phyloP scores from a whole-genome alignment of 92 coral and sea anemone species.

The Umimayanthus kanabou region DNA sequence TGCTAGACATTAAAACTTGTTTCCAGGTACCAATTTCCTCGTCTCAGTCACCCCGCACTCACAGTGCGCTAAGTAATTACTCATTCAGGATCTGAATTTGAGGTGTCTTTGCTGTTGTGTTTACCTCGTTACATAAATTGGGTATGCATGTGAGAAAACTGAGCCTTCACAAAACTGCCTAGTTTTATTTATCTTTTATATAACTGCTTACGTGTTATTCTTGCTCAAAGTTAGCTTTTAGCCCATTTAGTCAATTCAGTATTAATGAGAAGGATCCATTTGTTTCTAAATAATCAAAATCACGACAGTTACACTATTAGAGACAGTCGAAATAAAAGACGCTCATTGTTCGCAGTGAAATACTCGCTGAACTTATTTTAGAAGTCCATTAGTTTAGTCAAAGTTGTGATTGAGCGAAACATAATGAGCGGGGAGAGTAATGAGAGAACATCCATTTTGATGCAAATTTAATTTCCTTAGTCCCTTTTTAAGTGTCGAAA shows the following conservation, averaged over 20 bases:
- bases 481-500: conserved; percentile 63
- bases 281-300: conserved; percentile 49
- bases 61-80: conserved; percentile 20
- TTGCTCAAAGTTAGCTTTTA: conserved; percentile 42
- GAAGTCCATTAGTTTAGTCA: conserved; percentile 66
- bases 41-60: conserved; percentile 1
- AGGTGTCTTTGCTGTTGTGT: conserved; percentile 25
- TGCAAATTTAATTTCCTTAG: conserved; percentile 83
- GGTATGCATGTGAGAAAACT: conserved; percentile 15
- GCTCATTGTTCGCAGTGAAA: conserved; percentile 50
- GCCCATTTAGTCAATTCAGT: conserved; percentile 56
- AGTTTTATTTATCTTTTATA: conserved; percentile 60
- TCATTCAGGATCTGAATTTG: conserved; percentile 12
- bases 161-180: conserved; percentile 45
- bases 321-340: conserved; percentile 54
- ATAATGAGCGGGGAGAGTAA: conserved; percentile 74
- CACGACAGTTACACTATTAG: conserved; percentile 64
- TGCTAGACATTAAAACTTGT: conserved; percentile 23
- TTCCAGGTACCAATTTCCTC: conserved; percentile 41
- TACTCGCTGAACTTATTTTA: conserved; percentile 54
- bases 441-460: conserved; percentile 65
- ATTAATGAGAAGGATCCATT: conserved; percentile 68
- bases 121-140: conserved; percentile 28
- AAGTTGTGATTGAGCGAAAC: conserved; percentile 66
- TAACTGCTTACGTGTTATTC: conserved; percentile 62